Evolutionary conservation across 92 coral and sea anemone genomes (phyloP), one percentile per base, ranked within the genome.

Genomic region (Pocillopora grandis): DNA sequence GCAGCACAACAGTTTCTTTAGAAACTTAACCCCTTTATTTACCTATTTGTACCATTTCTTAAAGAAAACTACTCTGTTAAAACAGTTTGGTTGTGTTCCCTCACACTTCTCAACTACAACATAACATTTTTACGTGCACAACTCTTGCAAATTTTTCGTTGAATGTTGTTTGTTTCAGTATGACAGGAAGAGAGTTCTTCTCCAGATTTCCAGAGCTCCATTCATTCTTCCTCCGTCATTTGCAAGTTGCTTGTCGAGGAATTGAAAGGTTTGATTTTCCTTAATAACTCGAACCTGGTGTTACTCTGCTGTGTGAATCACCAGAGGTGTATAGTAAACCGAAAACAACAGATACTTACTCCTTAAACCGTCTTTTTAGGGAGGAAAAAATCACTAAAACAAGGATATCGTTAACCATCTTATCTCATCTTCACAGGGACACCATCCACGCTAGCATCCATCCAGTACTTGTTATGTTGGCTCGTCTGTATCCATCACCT

Each of bases 121-220:
- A 59, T 59, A 2, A 59, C 12, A 16, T 59, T 10, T 59, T 59
- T 59, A 12, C 18, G 62, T 59, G 2, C 16, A 18, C 49, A 71
- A 21, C 2, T 35, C 60, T 33, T 11, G 9, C 16, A 20, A 58
- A 21, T 72, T 2, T 18, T 71, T 33, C 2, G 67, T 15, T 37
- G 61, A 6, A 16, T 55, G 19, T 48, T 5, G 11, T 83, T 76
- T 75, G 2, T 66, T 76, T 75, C 49, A 96, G 98, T 48, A 94
- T 96, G 98, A 96, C 98, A n/a, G 98, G 98, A 33, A 89, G 98
- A 72, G 98, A 94, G 56, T 96, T 96, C 81, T 96, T 96, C 89
- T 94, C 95, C 42, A 88, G 98, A 62, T 96, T 92, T 81, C 98
- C 98, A 52, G 91, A 87, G 57, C 80, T 96, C 64, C 96, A 96